phyloP scores from a whole-genome alignment of 2,113 vertebrate species.

The Monarcha castaneiventris region DNA sequence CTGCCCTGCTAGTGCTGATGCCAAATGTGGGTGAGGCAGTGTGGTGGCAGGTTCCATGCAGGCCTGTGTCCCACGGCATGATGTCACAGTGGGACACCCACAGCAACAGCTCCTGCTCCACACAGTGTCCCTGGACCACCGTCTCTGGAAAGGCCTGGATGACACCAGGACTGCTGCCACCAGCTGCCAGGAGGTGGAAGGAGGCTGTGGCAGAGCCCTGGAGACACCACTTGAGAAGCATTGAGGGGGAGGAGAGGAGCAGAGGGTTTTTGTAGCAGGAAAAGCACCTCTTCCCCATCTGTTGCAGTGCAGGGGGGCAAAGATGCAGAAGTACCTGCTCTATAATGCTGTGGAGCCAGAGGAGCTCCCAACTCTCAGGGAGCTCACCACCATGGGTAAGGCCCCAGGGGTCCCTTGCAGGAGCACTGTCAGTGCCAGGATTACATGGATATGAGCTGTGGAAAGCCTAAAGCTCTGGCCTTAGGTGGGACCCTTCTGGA shows the following conservation, averaged over 20 bases:
- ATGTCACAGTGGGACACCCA: neutral
- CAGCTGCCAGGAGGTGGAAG: neutral
- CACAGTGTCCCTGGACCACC: neutral
- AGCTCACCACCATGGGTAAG: neutral
- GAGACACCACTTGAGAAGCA: neutral
- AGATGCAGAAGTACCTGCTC: neutral
- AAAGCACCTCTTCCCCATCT: neutral
- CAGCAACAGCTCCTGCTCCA: neutral
- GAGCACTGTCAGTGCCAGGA: neutral
- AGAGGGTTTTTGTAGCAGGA: neutral
- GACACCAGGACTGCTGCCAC: neutral
- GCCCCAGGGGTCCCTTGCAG: neutral
- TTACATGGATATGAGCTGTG: neutral
- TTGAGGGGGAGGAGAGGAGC: neutral
- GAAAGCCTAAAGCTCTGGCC: accelerated
- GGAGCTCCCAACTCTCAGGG: neutral
- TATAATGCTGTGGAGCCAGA: neutral
- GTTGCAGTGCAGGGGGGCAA: neutral
- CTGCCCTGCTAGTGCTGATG: neutral
- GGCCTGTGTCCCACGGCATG: neutral
- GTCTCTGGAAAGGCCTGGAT: neutral
- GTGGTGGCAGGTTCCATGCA: neutral
- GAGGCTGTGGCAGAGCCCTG: neutral
- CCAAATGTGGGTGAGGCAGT: neutral
- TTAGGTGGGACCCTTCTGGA: neutral